These are phyloP conservation scores for Catocala sponsa DNA, from an alignment of 2,888 invertebrate species.

Conservation along the genomic window DNA sequence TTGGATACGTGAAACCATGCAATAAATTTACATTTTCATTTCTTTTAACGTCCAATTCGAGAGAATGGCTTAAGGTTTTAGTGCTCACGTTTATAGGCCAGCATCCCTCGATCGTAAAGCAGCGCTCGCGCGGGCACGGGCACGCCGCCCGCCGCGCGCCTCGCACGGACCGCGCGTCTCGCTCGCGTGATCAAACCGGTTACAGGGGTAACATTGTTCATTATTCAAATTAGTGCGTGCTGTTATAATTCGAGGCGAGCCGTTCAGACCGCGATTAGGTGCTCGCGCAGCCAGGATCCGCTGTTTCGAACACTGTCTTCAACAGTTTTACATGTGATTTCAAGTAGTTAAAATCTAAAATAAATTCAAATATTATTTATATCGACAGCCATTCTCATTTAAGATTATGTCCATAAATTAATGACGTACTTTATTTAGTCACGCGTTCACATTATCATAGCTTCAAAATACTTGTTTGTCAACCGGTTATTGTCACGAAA, in stretches of 20 bases:
- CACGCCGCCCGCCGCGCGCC: slow-evolving; percentile 34
- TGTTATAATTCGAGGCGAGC: slow-evolving; percentile 78
- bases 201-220: slow-evolving; percentile 79
- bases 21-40: slow-evolving; percentile 46
- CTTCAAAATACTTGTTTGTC: slow-evolving; percentile 39
- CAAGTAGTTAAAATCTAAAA: slow-evolving; percentile 11
- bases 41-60: slow-evolving; percentile 52
- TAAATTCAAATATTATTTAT: slow-evolving; percentile 29
- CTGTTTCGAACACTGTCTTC: slow-evolving; percentile 45
- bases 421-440: slow-evolving; percentile 46
- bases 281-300: slow-evolving; percentile 40
- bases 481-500: slow-evolving; percentile 38
- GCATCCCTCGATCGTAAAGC: slow-evolving; percentile 70
- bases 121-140: slow-evolving; percentile 61
- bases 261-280: slow-evolving; percentile 67
- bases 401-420: slow-evolving; percentile 33
- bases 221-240: slow-evolving; percentile 85
- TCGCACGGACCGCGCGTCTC: slow-evolving; percentile 51
- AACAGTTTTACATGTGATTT: slow-evolving; percentile 21
- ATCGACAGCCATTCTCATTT: slow-evolving; percentile 19
- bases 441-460: slow-evolving; percentile 35
- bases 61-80: slow-evolving; percentile 65
- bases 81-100: slow-evolving; percentile 68
- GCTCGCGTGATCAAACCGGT: slow-evolving; percentile 81
- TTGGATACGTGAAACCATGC: slow-evolving; percentile 44